Evolutionary conservation across 2,797 vertebrate genomes (phyloP).

Genomic region (Anguilla obscura): DNA sequence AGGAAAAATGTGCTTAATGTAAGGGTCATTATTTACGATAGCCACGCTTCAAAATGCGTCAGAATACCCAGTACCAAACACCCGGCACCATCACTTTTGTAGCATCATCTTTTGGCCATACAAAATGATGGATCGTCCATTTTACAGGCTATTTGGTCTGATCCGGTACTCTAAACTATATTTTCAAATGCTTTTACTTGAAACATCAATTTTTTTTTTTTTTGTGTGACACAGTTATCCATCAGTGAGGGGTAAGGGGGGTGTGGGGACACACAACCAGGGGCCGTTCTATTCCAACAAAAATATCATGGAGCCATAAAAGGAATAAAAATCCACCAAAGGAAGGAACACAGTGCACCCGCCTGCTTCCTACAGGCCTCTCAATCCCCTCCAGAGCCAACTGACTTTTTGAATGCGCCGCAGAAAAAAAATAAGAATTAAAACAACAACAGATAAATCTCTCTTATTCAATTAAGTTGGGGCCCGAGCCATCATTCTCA

Average conservation of each 20-base stretch:
- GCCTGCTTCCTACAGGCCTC: background rate
- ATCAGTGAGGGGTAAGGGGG: conserved; percentile 62
- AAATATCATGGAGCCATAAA: conserved; percentile 46
- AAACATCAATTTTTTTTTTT: conserved; percentile 73
- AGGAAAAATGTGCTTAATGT: conserved; percentile 41
- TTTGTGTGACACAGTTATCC: conserved; percentile 72
- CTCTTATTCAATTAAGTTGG: conserved; percentile 59
- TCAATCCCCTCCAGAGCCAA: conserved; percentile 43
- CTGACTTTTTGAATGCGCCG: conserved; percentile 52
- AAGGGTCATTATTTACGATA: conserved; percentile 70
- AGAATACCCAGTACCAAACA: conserved; percentile 63
- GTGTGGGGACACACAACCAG: conserved; percentile 43
- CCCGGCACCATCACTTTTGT: conserved; percentile 46
- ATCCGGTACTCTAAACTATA: conserved; percentile 74
- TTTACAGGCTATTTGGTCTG: conserved; percentile 74
- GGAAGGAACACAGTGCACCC: conserved; percentile 9
- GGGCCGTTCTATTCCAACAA: conserved; percentile 42
- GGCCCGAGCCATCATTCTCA: conserved; percentile 46
- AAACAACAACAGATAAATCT: conserved; percentile 53
- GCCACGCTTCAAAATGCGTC: conserved; percentile 48
- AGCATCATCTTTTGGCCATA: conserved; percentile 67
- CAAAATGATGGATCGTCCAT: conserved; percentile 76
- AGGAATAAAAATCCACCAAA: background rate
- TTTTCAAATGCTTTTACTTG: conserved; percentile 76
- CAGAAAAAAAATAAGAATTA: conserved; percentile 38